Evolutionary conservation across 2,113 vertebrate genomes (phyloP).

Genomic region (Tricholaema leucomelas): DNA sequence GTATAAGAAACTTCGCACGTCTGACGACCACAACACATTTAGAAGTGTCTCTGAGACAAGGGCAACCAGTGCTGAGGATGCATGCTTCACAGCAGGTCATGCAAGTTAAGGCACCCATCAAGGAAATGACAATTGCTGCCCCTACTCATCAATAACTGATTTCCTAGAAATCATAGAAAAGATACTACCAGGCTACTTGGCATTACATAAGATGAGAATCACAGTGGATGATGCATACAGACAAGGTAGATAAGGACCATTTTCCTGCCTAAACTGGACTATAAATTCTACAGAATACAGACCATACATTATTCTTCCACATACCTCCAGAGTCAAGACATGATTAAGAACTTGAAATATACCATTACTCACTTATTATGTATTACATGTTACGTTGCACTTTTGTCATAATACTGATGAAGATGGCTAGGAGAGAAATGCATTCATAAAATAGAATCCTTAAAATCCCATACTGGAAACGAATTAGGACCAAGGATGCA

Average conservation of each 20-base stretch:
- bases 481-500: background rate
- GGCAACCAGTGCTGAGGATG: background rate
- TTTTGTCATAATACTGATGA: background rate
- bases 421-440: background rate
- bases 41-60: background rate
- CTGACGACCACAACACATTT: background rate
- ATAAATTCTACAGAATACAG: background rate
- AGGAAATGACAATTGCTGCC: background rate
- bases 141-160: background rate
- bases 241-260: background rate
- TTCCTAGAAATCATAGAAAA: background rate
- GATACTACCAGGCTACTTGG: background rate
- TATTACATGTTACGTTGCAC: background rate
- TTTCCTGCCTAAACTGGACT: background rate
- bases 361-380: background rate
- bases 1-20: background rate
- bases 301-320: background rate
- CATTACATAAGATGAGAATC: background rate
- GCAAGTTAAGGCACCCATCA: background rate
- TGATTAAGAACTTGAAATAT: background rate
- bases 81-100: accelerated
- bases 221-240: background rate
- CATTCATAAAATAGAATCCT: background rate
- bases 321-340: background rate
- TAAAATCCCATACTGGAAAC: background rate